Percentiles rank a stretch among this genome's conserved stretches.
phyloP scores from a whole-genome alignment of 2,888 invertebrate genomes.

The Cephus nigrinus region DNA sequence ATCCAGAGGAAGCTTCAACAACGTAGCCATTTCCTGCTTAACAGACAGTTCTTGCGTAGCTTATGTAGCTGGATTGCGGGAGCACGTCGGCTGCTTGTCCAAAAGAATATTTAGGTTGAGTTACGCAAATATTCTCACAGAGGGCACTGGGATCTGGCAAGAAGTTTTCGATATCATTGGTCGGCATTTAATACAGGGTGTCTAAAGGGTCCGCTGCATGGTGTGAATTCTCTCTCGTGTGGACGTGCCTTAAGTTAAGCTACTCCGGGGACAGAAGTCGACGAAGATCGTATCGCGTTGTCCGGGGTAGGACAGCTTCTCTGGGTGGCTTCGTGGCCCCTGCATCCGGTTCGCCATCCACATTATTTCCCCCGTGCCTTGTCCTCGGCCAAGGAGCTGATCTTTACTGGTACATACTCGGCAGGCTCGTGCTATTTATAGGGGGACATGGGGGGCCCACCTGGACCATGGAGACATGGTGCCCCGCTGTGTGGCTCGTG shows the following conservation, averaged over 20 bases:
- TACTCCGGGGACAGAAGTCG: conserved; percentile 35
- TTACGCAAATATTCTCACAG: neutral
- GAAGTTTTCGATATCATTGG: neutral
- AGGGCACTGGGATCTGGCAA: neutral
- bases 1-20: neutral
- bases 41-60: neutral
- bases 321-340: conserved; percentile 53
- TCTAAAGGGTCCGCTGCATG: neutral
- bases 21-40: neutral
- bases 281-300: conserved; percentile 48
- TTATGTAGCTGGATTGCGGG: neutral
- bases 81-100: neutral
- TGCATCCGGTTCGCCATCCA: conserved; percentile 60
- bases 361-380: conserved; percentile 55
- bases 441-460: conserved; percentile 34
- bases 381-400: conserved; percentile 31
- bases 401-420: conserved; percentile 29
- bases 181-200: neutral
- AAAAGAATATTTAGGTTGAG: neutral
- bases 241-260: conserved; percentile 1
- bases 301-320: conserved; percentile 37
- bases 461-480: conserved; percentile 35
- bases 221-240: neutral
- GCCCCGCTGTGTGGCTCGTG: conserved; percentile 36
- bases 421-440: conserved; percentile 29